A percentile compares a stretch with the other conserved stretches of the same genome.
Conservation (phyloP, 2,113 vertebrate genomes). For the Neogobius melanostomus region DNA sequence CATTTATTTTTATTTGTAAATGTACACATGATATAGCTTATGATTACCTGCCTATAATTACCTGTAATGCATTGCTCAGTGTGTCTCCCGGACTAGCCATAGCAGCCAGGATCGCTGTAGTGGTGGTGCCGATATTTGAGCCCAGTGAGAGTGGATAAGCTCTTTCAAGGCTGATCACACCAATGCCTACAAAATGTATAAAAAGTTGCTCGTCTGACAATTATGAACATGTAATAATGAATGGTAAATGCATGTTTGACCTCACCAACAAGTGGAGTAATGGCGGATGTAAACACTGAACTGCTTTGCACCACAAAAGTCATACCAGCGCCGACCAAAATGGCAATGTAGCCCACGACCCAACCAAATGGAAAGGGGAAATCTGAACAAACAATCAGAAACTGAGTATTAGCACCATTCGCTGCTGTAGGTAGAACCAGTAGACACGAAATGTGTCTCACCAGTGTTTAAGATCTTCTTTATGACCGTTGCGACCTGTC, state of each 20-base stretch:
- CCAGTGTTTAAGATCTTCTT: constrained; percentile 93
- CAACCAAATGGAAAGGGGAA: constrained; percentile 93
- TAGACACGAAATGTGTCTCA: constrained; percentile 42
- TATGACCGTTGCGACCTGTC: constrained; percentile 88
- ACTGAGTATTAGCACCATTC: background rate
- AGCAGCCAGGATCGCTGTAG: constrained; percentile 90
- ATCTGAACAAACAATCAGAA: constrained; percentile 74
- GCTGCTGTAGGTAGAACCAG: background rate
- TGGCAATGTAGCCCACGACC: constrained; percentile 92
- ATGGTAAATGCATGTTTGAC: constrained; percentile 5
- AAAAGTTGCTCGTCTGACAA: background rate
- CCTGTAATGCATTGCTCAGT: constrained; percentile 86
- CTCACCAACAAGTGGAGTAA: constrained; percentile 95
- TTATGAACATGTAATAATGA: background rate
- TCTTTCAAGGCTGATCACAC: constrained; percentile 89
- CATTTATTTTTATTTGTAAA: background rate
- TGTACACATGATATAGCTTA: background rate
- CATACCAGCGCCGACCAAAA: constrained; percentile 90
- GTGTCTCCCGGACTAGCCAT: constrained; percentile 89
- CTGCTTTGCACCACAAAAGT: constrained; percentile 97
- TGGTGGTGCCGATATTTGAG: constrained; percentile 93
- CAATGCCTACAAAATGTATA: constrained; percentile 76
- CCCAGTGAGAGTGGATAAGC: constrained; percentile 90
- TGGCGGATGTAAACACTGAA: constrained; percentile 93
- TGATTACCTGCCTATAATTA: constrained; percentile 49